These are phyloP conservation scores for Philopedon plagiatum DNA, from an alignment of 2,888 invertebrate species.

Conservation along the genomic window DNA sequence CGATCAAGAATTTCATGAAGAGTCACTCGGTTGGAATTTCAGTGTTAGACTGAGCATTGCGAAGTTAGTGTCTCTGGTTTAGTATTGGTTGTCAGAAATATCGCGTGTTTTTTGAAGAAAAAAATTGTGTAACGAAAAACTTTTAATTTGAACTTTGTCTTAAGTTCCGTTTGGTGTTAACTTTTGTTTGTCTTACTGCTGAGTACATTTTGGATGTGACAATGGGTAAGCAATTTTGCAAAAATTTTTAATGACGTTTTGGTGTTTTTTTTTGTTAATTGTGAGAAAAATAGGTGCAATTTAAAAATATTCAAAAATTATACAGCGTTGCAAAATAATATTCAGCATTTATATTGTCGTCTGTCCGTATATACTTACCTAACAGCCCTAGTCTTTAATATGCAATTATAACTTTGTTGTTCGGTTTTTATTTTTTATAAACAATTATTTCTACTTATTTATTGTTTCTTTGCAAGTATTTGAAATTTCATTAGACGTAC, in stretches of 20 bases:
- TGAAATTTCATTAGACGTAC: neutral
- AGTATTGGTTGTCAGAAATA: neutral
- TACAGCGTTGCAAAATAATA: too few species aligned
- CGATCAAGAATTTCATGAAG: slow-evolving; percentile 21
- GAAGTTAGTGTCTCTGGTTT: neutral
- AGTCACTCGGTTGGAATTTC: slow-evolving; percentile 8
- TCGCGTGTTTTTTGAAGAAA: slow-evolving; percentile 1
- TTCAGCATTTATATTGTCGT: too few species aligned
- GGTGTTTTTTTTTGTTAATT: neutral
- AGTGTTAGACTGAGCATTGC: slow-evolving; percentile 23
- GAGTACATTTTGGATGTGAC: slow-evolving; percentile 7
- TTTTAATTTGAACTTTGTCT: neutral
- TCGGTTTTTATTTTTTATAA: too few species aligned
- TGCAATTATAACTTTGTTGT: too few species aligned
- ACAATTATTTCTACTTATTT: too few species aligned
- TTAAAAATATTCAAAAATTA: too few species aligned
- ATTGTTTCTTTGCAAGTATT: too few species aligned
- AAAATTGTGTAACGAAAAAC: neutral
- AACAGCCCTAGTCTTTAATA: too few species aligned
- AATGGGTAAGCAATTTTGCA: slow-evolving; percentile 31
- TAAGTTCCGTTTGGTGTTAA: neutral
- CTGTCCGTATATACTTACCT: too few species aligned
- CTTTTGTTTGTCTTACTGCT: neutral
- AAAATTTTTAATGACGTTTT: too few species aligned
- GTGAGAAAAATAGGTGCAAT: too few species aligned